Evolutionary conservation across 2,888 invertebrate species (phyloP).

Genomic region (Agonopterix subpropinquella): DNA sequence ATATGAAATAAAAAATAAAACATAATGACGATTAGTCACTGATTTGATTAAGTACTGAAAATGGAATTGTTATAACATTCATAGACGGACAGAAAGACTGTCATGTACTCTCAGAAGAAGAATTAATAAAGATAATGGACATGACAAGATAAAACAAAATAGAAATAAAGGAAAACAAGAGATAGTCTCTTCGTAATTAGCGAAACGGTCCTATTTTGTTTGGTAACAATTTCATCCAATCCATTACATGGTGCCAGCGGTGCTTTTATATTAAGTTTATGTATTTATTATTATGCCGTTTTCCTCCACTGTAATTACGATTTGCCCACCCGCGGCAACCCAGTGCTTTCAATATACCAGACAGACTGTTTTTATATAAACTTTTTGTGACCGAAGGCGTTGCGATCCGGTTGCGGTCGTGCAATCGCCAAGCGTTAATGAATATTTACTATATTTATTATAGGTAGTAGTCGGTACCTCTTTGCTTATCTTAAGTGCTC

Average conservation of each 20-base stretch:
- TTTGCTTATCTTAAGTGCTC: constrained; percentile 18
- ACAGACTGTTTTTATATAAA: constrained; percentile 19
- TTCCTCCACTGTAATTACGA: constrained; percentile 31
- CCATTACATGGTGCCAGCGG: constrained; percentile 5
- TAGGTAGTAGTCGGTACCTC: constrained; percentile 24
- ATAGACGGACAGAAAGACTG: too few species aligned
- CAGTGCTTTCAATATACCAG: constrained; percentile 21
- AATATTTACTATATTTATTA: constrained; percentile 41
- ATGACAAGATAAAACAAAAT: constrained; percentile 4
- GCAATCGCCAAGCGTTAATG: constrained; percentile 35
- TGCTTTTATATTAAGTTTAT: constrained; percentile 17
- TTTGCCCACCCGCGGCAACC: constrained; percentile 31
- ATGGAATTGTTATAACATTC: too few species aligned
- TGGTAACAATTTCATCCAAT: constrained; percentile 3
- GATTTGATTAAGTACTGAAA: too few species aligned
- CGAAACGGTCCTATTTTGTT: background rate
- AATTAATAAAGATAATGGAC: background rate
- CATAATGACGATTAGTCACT: too few species aligned
- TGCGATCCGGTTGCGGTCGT: constrained; percentile 29
- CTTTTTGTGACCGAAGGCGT: constrained; percentile 24
- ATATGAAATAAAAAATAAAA: too few species aligned
- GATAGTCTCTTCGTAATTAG: background rate
- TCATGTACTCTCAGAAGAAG: background rate
- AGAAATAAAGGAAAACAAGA: background rate
- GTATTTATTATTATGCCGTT: constrained; percentile 17